A percentile compares a stretch with the other conserved stretches of the same genome.
Evolutionary conservation across 2,113 vertebrate species (phyloP).

Genomic region (Nothobranchius kuhntae): DNA sequence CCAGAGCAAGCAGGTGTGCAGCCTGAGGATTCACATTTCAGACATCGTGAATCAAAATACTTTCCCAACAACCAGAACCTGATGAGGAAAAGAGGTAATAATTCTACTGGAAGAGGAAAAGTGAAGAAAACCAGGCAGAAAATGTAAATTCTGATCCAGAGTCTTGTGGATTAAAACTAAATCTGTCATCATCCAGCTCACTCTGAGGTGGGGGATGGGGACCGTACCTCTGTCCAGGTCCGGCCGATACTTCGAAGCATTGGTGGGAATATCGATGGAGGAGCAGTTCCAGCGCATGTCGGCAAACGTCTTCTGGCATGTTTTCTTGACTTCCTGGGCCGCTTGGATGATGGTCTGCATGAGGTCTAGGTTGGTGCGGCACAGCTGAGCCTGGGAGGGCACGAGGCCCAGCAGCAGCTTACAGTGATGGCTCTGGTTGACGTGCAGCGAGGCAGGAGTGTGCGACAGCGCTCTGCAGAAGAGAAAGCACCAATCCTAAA

Average conservation of each 20-base stretch:
- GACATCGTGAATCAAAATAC: slow-evolving; percentile 31
- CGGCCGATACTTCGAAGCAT: slow-evolving; percentile 87
- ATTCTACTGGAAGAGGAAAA: slow-evolving; percentile 11
- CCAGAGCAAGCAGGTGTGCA: slow-evolving; percentile 2
- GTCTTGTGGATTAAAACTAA: no score
- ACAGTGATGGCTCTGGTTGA: slow-evolving; percentile 97
- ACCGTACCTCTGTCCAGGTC: slow-evolving; percentile 94
- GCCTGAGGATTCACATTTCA: slow-evolving; percentile 12
- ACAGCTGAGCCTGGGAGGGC: slow-evolving; percentile 93
- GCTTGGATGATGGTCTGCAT: slow-evolving; percentile 95
- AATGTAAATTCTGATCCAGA: no score
- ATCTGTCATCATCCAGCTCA: no score
- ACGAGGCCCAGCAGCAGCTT: slow-evolving; percentile 93
- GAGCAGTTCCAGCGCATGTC: slow-evolving; percentile 99
- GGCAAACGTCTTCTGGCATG: slow-evolving; percentile 90
- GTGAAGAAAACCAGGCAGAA: not conserved
- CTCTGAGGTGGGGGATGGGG: no score
- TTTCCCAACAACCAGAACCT: slow-evolving; percentile 4
- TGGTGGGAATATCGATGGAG: slow-evolving; percentile 87
- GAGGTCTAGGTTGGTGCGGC: slow-evolving; percentile 96
- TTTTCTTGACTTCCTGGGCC: slow-evolving; percentile 90
- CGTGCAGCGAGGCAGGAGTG: slow-evolving; percentile 80
- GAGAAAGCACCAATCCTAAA: not conserved
- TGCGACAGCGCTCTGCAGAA: slow-evolving; percentile 86
- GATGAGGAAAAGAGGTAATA: not conserved